Conservation (phyloP, 2,113 vertebrate species). For the Sturnus vulgaris region DNA sequence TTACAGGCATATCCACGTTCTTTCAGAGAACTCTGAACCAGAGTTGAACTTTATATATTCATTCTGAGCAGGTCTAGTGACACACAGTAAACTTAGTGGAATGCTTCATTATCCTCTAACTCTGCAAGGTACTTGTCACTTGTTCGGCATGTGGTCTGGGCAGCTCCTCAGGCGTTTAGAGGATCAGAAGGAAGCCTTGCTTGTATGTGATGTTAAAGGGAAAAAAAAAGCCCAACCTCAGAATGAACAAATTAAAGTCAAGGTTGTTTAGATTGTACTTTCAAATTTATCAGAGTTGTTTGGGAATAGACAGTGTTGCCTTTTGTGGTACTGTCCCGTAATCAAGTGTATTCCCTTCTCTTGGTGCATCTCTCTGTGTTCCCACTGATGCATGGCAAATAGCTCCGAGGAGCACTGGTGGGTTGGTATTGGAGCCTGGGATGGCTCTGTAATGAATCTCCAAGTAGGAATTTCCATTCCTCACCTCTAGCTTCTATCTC, state of each 20-base stretch:
- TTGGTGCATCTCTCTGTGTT: not conserved
- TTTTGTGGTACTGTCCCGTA: not conserved
- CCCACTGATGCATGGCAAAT: not conserved
- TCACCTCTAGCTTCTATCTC: not conserved
- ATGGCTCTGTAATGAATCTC: not conserved
- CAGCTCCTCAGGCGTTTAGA: not conserved
- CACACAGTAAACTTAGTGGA: not conserved
- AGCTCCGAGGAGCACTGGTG: rapidly evolving
- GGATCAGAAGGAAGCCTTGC: not conserved
- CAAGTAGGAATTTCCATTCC: not conserved
- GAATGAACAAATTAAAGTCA: not conserved
- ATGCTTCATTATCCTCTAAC: not conserved
- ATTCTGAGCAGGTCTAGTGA: not conserved
- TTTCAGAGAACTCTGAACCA: not conserved
- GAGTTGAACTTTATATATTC: not conserved
- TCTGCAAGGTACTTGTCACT: not conserved
- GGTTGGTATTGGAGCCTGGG: not conserved
- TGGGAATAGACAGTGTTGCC: not conserved
- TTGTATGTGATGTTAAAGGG: not conserved
- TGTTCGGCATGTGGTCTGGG: not conserved
- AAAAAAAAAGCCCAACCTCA: not conserved
- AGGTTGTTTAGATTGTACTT: not conserved
- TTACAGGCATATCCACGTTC: not conserved
- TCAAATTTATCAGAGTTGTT: not conserved
- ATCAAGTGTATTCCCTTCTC: not conserved